Percentiles rank a stretch among this genome's conserved stretches.
These are phyloP conservation scores for Cebuella pygmaea DNA, from an alignment of 2,797 vertebrate genomes.

Conservation along the genomic window DNA sequence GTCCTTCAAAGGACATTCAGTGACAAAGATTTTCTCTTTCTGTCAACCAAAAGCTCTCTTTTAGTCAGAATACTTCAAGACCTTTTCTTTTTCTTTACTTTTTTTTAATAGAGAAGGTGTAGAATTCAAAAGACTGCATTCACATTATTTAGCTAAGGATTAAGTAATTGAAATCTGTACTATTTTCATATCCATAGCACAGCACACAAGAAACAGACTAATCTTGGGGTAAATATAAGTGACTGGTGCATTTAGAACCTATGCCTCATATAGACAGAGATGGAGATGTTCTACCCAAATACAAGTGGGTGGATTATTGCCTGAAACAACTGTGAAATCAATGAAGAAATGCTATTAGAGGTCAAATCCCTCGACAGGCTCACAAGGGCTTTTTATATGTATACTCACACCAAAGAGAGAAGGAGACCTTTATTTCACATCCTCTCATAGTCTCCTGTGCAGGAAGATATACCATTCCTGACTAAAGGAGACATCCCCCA, in stretches of 20 bases:
- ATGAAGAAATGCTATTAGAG: background rate
- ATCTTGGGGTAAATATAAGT: background rate
- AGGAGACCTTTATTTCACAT: background rate
- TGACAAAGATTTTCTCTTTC: background rate
- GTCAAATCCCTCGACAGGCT: background rate
- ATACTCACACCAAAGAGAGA: background rate
- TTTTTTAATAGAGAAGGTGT: background rate
- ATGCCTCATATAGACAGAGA: background rate
- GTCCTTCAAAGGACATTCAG: background rate
- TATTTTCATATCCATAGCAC: background rate
- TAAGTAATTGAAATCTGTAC: background rate
- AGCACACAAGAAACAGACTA: background rate
- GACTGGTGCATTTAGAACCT: background rate
- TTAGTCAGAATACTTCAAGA: background rate
- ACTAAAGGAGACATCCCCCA: background rate
- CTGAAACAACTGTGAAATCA: background rate
- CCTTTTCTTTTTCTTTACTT: background rate
- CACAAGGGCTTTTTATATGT: background rate
- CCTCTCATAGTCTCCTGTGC: background rate
- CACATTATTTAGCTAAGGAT: background rate
- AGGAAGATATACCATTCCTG: background rate
- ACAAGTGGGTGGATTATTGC: background rate
- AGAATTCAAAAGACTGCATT: background rate
- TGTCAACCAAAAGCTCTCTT: background rate
- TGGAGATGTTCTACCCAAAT: background rate